Base-by-base conservation (phyloP, 1,140 invertebrate genomes). In the Drosophila littoralis region DNA sequence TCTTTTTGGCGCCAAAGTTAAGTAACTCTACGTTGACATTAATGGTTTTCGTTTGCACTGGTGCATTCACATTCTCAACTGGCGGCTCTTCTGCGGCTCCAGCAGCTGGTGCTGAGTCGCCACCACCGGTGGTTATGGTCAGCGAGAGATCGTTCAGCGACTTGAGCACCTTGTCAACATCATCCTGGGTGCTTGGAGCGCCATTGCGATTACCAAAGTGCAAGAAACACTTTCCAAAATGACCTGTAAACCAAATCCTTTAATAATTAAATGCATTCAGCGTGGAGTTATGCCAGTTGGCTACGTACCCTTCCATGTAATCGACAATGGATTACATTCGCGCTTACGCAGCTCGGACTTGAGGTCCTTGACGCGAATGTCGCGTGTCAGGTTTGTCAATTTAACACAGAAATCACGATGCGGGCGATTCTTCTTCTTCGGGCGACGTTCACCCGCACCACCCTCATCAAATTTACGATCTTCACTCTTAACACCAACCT, bases 161-260 rank as follows among this genome's bases (percentile, higher is more conserved):
- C 38, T 93, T 93, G 42, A 94, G 91, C 17, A 95, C 93, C 38
- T 93, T 93, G 65, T 94, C 93, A 28, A 94, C 92, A 51, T 93
- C 93, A 43, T 93, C 92, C 28, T 90, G 88, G 22, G 82, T 81
- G 13, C 91, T 92, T n/a, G 91, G 89, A n/a, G 77, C 81, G 13
- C 90, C 84, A 50, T 91, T 92, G 9, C 93, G 86, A 82, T 94
- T 95, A 32, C 93, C 93, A 76, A 95, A 95, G 77, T 95, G 94
- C 50, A 95, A 92, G 70, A 93, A 94, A 79, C 94, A 95, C 69
- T 94, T 93, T 15, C 95, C 94, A 64, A 93, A 92, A 7, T 94
- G 94, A 65, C 93, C 93, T 92, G 35, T 12, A 54, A 32, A 65
- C 6, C 8, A 38, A 28, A 38, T 42, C 0, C 4, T 13, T 1